Percentiles rank a stretch among this genome's conserved stretches.
Conservation (phyloP, 2,113 vertebrate genomes). For the Engraulis encrasicolus region DNA sequence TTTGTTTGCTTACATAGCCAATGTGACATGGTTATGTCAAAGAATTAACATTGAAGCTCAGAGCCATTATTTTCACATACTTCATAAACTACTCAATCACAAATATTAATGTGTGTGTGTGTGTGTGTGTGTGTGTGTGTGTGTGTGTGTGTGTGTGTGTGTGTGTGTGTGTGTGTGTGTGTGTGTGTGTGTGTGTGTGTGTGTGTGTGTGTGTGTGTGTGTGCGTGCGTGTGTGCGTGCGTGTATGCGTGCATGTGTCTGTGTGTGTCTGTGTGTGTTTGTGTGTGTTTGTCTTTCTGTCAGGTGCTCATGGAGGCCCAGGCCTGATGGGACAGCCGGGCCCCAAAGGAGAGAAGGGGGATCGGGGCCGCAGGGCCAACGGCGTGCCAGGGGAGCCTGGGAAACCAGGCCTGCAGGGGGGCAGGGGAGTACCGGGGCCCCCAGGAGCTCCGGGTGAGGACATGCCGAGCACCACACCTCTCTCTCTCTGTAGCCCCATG, state of each 20-base stretch:
- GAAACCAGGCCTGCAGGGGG: constrained; percentile 65
- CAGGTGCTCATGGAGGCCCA: constrained; percentile 57
- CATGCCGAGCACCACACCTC: neutral
- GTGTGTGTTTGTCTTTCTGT: constrained; percentile 7
- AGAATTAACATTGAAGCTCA: too few species aligned
- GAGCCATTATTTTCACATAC: too few species aligned
- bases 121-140: neutral
- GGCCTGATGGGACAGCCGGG: constrained; percentile 72
- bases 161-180: neutral
- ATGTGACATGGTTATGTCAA: too few species aligned
- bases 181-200: constrained; percentile 20
- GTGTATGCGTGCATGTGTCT: constrained; percentile 20
- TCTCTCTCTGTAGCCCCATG: neutral
- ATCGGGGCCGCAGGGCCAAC: constrained; percentile 44
- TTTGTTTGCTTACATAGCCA: too few species aligned
- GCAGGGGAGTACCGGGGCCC: constrained; percentile 50
- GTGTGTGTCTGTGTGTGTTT: constrained; percentile 25
- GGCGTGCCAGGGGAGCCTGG: constrained; percentile 65
- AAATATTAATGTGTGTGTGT: neutral
- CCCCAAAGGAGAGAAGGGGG: constrained; percentile 68
- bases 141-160: neutral
- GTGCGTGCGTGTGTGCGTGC: constrained; percentile 5
- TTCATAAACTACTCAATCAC: too few species aligned
- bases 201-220: constrained; percentile 7
- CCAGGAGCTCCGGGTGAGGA: constrained; percentile 46